Evolutionary conservation across 1,140 invertebrate species (phyloP).

Genomic region (Drosophila leontia): DNA sequence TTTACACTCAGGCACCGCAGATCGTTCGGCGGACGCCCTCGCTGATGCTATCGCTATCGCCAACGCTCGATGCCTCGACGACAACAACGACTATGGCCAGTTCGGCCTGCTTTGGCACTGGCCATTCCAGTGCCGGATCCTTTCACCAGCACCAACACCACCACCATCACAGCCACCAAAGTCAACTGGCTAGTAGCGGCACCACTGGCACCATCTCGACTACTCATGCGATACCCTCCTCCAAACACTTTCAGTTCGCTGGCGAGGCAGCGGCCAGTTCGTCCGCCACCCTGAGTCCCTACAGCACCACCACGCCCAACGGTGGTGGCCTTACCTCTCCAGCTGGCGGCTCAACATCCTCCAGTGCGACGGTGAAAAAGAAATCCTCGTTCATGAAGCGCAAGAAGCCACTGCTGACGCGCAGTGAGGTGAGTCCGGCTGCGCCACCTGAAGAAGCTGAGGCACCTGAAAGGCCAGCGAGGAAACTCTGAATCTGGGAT

Average conservation of each 20-base stretch:
- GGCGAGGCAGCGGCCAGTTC: constrained; percentile 30
- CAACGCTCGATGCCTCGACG: constrained; percentile 40
- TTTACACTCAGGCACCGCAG: constrained; percentile 69
- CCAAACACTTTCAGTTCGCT: constrained; percentile 57
- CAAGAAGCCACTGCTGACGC: constrained; percentile 80
- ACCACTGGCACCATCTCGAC: constrained; percentile 8
- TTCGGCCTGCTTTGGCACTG: constrained; percentile 52
- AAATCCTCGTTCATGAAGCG: constrained; percentile 75
- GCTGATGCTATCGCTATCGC: constrained; percentile 57
- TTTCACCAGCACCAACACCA: constrained; percentile 41
- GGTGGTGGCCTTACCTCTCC: constrained; percentile 39
- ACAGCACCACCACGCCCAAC: constrained; percentile 29
- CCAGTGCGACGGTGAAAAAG: constrained; percentile 59
- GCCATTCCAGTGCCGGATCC: constrained; percentile 45
- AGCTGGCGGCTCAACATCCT: constrained; percentile 29
- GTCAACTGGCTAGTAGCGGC: constrained; percentile 9
- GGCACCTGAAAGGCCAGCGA: constrained; percentile 9
- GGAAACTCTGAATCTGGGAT: constrained; percentile 11
- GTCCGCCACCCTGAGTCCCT: constrained; percentile 39
- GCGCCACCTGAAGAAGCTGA: constrained; percentile 1
- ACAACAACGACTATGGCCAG: constrained; percentile 44
- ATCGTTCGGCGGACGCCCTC: constrained; percentile 56
- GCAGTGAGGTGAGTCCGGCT: constrained; percentile 79
- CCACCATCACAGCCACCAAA: constrained; percentile 17
- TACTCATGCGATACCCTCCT: constrained; percentile 50